Evolutionary conservation across 2,888 invertebrate species (phyloP).

Genomic region (Stratiomys singularior): DNA sequence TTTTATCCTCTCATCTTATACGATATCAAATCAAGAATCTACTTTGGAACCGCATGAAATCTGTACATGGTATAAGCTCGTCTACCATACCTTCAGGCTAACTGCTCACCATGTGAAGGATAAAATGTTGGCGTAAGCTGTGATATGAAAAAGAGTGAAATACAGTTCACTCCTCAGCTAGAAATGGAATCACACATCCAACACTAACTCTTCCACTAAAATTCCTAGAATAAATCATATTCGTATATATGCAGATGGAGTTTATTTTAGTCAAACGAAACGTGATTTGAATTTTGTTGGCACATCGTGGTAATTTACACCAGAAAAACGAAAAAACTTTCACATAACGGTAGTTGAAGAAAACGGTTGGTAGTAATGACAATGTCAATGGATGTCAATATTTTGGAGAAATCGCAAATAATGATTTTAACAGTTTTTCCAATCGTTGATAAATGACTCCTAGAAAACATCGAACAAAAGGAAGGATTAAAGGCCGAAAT

Average conservation of each 20-base stretch:
- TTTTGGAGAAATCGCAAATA: too few relatives aligned
- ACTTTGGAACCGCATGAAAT: conserved; percentile 44
- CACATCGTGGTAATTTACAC: neutral
- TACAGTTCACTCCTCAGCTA: neutral
- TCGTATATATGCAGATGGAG: conserved; percentile 43
- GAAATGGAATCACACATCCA: neutral
- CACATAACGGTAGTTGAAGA: too few relatives aligned
- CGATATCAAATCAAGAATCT: conserved; percentile 51
- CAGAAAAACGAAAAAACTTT: too few relatives aligned
- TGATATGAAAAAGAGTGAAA: neutral
- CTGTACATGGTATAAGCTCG: conserved; percentile 13
- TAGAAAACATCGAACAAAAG: too few relatives aligned
- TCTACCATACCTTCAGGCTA: neutral
- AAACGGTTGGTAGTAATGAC: too few relatives aligned
- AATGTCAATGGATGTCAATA: too few relatives aligned
- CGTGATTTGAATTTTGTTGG: conserved; percentile 52
- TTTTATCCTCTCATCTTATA: conserved; percentile 50
- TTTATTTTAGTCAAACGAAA: conserved; percentile 47
- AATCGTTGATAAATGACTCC: too few relatives aligned
- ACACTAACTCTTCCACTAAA: neutral
- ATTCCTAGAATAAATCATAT: conserved; percentile 47
- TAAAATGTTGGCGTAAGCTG: neutral
- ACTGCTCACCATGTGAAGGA: neutral
- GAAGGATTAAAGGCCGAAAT: too few relatives aligned
- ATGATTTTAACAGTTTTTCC: too few relatives aligned